A percentile compares a stretch with the other conserved stretches of the same genome.
These are phyloP conservation scores for Oostethus manadensis DNA, from an alignment of 2,113 vertebrate genomes.

Conservation along the genomic window DNA sequence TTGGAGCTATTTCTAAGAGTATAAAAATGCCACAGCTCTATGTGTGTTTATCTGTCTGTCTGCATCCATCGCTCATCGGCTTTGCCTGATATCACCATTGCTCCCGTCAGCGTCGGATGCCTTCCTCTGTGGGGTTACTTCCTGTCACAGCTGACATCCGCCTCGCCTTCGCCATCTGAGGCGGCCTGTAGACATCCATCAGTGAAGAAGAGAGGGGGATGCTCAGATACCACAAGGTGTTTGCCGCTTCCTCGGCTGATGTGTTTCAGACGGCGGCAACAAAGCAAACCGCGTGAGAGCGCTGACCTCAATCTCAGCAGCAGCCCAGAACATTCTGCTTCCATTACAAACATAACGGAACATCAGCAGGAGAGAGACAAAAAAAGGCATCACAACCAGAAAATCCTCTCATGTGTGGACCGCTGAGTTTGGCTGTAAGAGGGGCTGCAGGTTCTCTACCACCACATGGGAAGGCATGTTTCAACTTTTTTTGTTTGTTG, in stretches of 20 bases:
- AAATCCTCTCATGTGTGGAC: not conserved
- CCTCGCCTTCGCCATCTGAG: not conserved
- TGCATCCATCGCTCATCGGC: not conserved
- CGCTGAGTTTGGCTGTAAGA: too few relatives aligned
- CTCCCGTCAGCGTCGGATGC: not conserved
- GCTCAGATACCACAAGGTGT: not conserved
- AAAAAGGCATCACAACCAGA: not conserved
- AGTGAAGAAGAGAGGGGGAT: not conserved
- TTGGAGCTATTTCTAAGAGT: too few relatives aligned
- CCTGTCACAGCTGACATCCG: not conserved
- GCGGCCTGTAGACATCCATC: not conserved
- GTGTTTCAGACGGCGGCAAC: not conserved
- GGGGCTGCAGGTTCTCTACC: not conserved
- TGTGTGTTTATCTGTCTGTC: not conserved
- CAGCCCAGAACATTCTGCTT: not conserved
- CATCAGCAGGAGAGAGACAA: not conserved
- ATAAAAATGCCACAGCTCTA: not conserved
- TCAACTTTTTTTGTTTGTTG: not conserved
- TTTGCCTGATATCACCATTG: not conserved
- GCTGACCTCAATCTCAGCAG: slow-evolving; percentile 5
- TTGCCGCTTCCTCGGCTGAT: not conserved
- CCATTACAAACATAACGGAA: not conserved
- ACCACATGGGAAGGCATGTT: not conserved
- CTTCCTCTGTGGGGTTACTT: not conserved
- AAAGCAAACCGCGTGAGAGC: not conserved